Percentiles rank a stretch among this genome's conserved stretches.
These are phyloP conservation scores for Psophia crepitans DNA, from an alignment of 2,113 vertebrate species.

Conservation along the genomic window DNA sequence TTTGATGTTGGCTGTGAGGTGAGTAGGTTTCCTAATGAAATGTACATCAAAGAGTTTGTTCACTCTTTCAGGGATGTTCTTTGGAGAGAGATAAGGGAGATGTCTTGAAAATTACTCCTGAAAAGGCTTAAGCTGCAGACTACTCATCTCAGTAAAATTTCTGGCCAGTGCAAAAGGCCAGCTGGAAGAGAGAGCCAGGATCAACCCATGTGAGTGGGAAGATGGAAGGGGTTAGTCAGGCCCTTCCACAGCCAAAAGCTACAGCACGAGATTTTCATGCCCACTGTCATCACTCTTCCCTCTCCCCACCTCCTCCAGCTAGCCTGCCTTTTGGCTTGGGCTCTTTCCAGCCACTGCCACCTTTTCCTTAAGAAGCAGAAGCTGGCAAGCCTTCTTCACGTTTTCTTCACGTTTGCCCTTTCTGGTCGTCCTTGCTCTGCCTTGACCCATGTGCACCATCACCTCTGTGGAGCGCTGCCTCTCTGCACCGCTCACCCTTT, in stretches of 20 bases:
- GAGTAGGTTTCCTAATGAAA: slow-evolving; percentile 9
- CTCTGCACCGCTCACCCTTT: background rate
- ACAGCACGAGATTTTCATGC: background rate
- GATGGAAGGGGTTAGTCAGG: slow-evolving; percentile 45
- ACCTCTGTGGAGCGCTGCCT: rapidly evolving
- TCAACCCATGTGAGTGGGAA: background rate
- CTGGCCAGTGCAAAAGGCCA: background rate
- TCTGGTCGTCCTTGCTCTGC: background rate
- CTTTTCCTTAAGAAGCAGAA: background rate
- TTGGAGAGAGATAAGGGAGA: background rate
- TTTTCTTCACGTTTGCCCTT: rapidly evolving
- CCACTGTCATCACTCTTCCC: slow-evolving; percentile 1
- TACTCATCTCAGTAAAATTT: background rate
- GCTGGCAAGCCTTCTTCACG: background rate
- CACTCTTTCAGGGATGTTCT: background rate
- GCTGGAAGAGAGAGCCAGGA: background rate
- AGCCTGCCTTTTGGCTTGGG: background rate
- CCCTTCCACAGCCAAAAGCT: slow-evolving; percentile 4
- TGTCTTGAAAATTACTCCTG: slow-evolving; percentile 13
- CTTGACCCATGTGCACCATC: background rate
- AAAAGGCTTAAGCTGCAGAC: background rate
- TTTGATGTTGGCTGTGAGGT: slow-evolving; percentile 23
- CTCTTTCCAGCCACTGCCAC: background rate
- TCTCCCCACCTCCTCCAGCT: background rate
- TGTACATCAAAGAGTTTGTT: slow-evolving; percentile 18